Evolutionary conservation across 2,888 invertebrate genomes (phyloP).

Genomic region (Drosophila setosimentum): DNA sequence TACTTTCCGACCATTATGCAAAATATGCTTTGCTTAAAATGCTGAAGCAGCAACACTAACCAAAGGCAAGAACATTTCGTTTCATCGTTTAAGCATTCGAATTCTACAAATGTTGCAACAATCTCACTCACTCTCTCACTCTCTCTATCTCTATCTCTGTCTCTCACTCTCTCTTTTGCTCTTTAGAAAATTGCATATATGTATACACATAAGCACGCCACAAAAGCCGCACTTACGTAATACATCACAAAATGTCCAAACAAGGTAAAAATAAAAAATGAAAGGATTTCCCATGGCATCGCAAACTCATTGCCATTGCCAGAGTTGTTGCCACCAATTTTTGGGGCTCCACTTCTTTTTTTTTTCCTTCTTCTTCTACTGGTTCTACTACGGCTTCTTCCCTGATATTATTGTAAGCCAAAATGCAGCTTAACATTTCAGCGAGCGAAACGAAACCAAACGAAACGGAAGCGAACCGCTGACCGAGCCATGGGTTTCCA

Average conservation of each 20-base stretch:
- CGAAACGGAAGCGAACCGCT: slow-evolving; percentile 56
- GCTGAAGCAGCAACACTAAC: slow-evolving; percentile 18
- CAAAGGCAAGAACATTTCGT: slow-evolving; percentile 35
- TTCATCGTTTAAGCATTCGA: slow-evolving; percentile 75
- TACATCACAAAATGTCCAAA: slow-evolving; percentile 80
- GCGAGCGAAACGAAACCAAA: slow-evolving; percentile 51
- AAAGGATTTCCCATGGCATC: slow-evolving; percentile 67
- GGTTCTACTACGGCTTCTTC: neutral
- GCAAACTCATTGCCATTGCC: slow-evolving; percentile 62
- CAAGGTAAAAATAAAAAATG: slow-evolving; percentile 64
- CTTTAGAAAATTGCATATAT: slow-evolving; percentile 54
- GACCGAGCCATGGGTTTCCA: slow-evolving; percentile 59
- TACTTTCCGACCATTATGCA: slow-evolving; percentile 47
- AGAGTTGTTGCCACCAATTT: slow-evolving; percentile 4
- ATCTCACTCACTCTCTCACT: neutral
- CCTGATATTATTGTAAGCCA: slow-evolving; percentile 78
- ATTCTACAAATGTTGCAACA: slow-evolving; percentile 69
- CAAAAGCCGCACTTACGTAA: slow-evolving; percentile 81
- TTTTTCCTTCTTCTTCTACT: slow-evolving; percentile 19
- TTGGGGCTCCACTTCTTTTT: neutral
- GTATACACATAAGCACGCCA: slow-evolving; percentile 55
- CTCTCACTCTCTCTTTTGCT: slow-evolving; percentile 19
- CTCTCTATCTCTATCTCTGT: slow-evolving; percentile 4
- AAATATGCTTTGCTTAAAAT: slow-evolving; percentile 51
- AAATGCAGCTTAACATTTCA: slow-evolving; percentile 80